These are phyloP conservation scores for Eulemur coronatus DNA, from an alignment of 2,797 vertebrate genomes.

Conservation along the genomic window DNA sequence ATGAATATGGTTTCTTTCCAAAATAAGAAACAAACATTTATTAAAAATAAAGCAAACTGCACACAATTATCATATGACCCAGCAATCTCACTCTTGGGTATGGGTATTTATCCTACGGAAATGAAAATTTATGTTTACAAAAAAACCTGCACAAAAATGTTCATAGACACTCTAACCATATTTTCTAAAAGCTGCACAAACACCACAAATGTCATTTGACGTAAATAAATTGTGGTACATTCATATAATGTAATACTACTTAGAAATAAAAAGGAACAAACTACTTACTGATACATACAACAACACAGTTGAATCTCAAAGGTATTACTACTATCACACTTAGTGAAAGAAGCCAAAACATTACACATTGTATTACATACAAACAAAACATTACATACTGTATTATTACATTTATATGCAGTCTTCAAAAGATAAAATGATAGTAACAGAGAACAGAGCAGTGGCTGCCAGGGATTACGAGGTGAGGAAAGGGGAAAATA, in stretches of 20 bases:
- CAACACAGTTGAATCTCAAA: not conserved
- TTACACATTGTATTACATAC: not conserved
- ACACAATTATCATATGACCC: not conserved
- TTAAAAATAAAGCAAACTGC: not conserved
- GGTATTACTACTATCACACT: not conserved
- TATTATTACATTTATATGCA: not conserved
- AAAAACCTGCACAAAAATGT: conserved; percentile 21
- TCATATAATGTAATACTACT: not conserved
- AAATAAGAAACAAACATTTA: conserved; percentile 18
- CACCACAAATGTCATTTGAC: not conserved
- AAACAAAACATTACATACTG: not conserved
- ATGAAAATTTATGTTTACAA: not conserved
- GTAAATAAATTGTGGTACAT: not conserved
- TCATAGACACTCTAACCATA: not conserved
- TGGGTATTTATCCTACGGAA: not conserved
- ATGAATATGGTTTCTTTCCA: not conserved
- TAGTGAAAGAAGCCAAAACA: conserved; percentile 11
- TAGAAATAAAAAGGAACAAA: not conserved
- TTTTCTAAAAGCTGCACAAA: not conserved
- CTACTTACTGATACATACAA: not conserved
- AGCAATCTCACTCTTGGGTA: not conserved
- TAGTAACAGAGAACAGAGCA: not conserved
- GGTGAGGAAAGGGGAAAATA: not conserved
- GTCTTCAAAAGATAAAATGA: conserved; percentile 29
- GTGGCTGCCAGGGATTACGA: not conserved